Conservation (phyloP, 2,888 invertebrate species). For the Sinelater perroti region DNA sequence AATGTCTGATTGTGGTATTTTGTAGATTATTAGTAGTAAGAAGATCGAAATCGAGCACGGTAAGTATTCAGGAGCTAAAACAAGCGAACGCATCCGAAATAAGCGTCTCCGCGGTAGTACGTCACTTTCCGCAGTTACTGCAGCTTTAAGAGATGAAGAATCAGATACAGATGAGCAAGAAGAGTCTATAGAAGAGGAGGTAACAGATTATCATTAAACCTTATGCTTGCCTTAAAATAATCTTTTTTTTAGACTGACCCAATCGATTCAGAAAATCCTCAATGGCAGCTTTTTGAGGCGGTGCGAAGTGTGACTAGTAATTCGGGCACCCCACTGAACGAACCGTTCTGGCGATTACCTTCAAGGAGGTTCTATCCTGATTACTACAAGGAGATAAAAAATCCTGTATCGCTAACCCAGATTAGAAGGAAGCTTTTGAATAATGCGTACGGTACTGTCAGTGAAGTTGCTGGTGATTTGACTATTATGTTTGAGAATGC, state of each 20-base stretch:
- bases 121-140: conserved; percentile 68
- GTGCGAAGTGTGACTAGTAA: conserved; percentile 72
- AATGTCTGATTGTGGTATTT: conserved; percentile 15
- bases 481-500: conserved; percentile 98
- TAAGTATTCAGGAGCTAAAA: conserved; percentile 69
- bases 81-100: conserved; percentile 75
- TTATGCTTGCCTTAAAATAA: conserved; percentile 36
- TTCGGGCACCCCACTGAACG: conserved; percentile 82
- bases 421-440: conserved; percentile 85
- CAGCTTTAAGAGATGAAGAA: conserved; percentile 71
- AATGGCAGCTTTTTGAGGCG: conserved; percentile 90
- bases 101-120: conserved; percentile 64
- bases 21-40: conserved; percentile 70
- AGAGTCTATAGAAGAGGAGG: conserved; percentile 68
- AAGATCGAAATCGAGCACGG: conserved; percentile 79
- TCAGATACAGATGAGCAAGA: conserved; percentile 70
- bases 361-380: conserved; percentile 92
- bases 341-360: conserved; percentile 93
- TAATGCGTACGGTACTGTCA: conserved; percentile 83
- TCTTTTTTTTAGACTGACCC: conserved; percentile 42
- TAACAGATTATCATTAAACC: conserved; percentile 55
- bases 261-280: conserved; percentile 74
- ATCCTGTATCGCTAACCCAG: conserved; percentile 93
- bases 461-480: conserved; percentile 92
- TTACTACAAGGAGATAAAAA: conserved; percentile 96